phyloP scores from a whole-genome alignment of 2,888 invertebrate genomes.

The Diarsia mendica region DNA sequence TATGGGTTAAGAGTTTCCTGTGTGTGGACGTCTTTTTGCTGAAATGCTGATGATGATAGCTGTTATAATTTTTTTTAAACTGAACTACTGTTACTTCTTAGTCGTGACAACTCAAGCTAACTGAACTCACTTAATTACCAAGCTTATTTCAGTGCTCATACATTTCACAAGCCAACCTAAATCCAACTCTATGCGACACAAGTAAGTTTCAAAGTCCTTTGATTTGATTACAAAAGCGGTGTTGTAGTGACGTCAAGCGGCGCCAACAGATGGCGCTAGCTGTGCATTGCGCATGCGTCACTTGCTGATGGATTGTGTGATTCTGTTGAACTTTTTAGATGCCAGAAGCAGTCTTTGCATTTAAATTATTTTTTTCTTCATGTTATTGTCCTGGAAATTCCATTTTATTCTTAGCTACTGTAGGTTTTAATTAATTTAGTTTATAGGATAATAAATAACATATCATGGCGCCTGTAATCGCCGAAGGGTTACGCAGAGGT shows the following conservation, averaged over 20 bases:
- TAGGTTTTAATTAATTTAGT: background rate
- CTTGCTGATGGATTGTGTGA: slow-evolving; percentile 70
- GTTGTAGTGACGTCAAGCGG: slow-evolving; percentile 70
- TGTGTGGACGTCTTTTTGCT: no score
- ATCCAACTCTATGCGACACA: background rate
- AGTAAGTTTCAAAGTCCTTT: slow-evolving; percentile 3
- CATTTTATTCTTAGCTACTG: background rate
- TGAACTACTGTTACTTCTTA: slow-evolving; percentile 32
- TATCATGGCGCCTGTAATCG: no score
- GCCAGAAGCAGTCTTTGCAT: slow-evolving; percentile 13
- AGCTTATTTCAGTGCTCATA: slow-evolving; percentile 16
- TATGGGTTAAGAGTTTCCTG: no score
- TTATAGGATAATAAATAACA: background rate
- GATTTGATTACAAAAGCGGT: background rate
- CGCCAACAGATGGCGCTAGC: slow-evolving; percentile 79
- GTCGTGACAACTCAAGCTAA: slow-evolving; percentile 9
- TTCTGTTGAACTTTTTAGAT: slow-evolving; percentile 73
- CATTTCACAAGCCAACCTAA: background rate
- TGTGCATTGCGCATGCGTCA: slow-evolving; percentile 71
- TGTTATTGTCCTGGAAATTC: slow-evolving; percentile 1
- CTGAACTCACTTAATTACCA: slow-evolving; percentile 30
- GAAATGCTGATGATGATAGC: no score
- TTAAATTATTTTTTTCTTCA: background rate
- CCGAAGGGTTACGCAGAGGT: no score
- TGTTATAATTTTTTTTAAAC: background rate